Percentiles rank a stretch among this genome's conserved stretches.
Conservation (phyloP, 2,888 invertebrate genomes). For the Zygaena filipendulae region DNA sequence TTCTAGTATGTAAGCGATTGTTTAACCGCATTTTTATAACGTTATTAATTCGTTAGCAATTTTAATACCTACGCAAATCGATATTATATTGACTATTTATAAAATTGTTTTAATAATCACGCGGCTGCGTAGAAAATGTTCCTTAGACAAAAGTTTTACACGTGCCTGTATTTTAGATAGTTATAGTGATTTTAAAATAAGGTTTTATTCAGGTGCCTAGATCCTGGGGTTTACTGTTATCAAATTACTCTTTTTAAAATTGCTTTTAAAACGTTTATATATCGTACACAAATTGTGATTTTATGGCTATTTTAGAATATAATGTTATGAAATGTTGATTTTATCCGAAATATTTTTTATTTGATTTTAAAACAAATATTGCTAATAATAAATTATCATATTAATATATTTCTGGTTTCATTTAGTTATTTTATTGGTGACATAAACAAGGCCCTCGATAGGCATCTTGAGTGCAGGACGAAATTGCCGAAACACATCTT, state of each 20-base stretch:
- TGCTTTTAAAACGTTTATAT: slow-evolving; percentile 30
- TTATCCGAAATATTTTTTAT: slow-evolving; percentile 34
- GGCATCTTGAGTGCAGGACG: too few relatives aligned
- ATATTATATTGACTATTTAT: too few relatives aligned
- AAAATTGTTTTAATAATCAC: too few relatives aligned
- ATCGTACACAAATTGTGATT: too few relatives aligned
- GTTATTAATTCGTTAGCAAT: slow-evolving; percentile 1
- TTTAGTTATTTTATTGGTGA: too few relatives aligned
- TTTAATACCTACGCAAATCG: too few relatives aligned
- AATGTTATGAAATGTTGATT: slow-evolving; percentile 40
- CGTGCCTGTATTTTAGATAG: slow-evolving; percentile 34
- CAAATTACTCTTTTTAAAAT: slow-evolving; percentile 23
- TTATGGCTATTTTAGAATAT: slow-evolving; percentile 32
- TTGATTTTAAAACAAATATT: slow-evolving; percentile 38
- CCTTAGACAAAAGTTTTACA: slow-evolving; percentile 28
- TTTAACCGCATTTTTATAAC: slow-evolving; percentile 3
- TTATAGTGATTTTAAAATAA: slow-evolving; percentile 45
- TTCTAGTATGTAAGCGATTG: too few relatives aligned
- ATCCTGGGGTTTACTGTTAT: too few relatives aligned
- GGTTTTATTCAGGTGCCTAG: too few relatives aligned
- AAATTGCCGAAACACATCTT: too few relatives aligned
- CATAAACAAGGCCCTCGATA: too few relatives aligned
- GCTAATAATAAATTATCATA: slow-evolving; percentile 24
- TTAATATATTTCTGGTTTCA: too few relatives aligned
- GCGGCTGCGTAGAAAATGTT: slow-evolving; percentile 39